Percentiles rank a stretch among this genome's conserved stretches.
These are phyloP conservation scores for Pipistrellus pygmaeus DNA, from an alignment of 2,797 vertebrate genomes.

Conservation along the genomic window DNA sequence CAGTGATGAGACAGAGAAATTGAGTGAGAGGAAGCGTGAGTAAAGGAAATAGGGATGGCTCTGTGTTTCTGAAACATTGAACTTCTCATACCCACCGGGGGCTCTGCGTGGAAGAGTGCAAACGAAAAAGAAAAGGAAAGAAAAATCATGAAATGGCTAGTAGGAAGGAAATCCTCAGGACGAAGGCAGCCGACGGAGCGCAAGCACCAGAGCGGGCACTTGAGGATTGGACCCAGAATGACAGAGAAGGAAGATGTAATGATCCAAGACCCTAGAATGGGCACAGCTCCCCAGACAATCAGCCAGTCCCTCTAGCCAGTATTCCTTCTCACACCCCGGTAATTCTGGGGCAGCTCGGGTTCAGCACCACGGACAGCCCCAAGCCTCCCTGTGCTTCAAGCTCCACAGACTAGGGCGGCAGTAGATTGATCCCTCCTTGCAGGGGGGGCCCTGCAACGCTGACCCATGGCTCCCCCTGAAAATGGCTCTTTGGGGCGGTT, in stretches of 20 bases:
- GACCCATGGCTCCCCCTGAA: neutral
- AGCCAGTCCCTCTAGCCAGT: neutral
- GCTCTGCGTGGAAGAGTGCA: neutral
- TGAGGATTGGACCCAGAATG: slow-evolving; percentile 54
- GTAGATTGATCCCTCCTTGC: too few species aligned
- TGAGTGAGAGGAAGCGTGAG: neutral
- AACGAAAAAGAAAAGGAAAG: neutral
- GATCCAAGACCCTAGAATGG: slow-evolving; percentile 38
- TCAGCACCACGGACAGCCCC: slow-evolving; percentile 65
- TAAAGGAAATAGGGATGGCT: neutral
- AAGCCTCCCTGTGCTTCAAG: accelerated
- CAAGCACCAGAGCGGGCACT: neutral
- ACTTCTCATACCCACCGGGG: neutral
- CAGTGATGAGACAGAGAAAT: neutral
- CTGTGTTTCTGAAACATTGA: slow-evolving; percentile 17
- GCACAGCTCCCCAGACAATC: neutral
- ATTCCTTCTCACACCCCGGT: neutral
- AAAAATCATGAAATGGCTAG: neutral
- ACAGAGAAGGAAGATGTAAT: slow-evolving; percentile 41
- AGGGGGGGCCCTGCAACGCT: neutral
- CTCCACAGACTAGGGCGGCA: accelerated
- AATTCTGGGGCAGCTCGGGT: neutral
- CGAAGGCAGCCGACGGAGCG: neutral
- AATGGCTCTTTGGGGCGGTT: slow-evolving; percentile 42
- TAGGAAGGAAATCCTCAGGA: neutral